Percentiles rank a stretch among this genome's conserved stretches.
Evolutionary conservation across 2,797 vertebrate genomes (phyloP).

Genomic region (Rachycentron canadum): DNA sequence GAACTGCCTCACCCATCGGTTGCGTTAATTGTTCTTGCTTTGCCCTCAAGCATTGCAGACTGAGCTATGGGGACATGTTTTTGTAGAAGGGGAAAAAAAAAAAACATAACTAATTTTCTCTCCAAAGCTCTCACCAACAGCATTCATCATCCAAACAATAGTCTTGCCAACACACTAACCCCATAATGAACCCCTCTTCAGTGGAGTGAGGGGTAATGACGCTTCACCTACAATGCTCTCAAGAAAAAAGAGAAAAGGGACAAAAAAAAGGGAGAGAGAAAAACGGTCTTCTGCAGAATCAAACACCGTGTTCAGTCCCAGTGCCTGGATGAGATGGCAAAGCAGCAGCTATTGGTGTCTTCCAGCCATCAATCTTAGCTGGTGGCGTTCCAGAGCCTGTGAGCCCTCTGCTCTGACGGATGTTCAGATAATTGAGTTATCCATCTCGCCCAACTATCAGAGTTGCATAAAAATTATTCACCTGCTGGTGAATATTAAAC

Average conservation of each 20-base stretch:
- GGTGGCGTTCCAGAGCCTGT: constrained; percentile 92
- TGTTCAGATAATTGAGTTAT: constrained; percentile 99
- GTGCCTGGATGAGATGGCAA: constrained; percentile 95
- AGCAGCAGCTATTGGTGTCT: constrained; percentile 94
- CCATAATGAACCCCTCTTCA: constrained; percentile 98
- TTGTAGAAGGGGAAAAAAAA: constrained; percentile 81
- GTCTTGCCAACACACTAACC: constrained; percentile 98
- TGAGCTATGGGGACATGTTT: constrained; percentile 88
- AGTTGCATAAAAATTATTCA: constrained; percentile 99
- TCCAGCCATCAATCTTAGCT: constrained; percentile 96
- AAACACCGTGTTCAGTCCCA: constrained; percentile 94
- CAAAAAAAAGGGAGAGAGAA: constrained; percentile 61
- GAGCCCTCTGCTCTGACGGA: constrained; percentile 91
- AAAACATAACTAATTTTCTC: constrained; percentile 90
- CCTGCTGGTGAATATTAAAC: constrained; percentile 99
- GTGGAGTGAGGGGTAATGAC: constrained; percentile 99
- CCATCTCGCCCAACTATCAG: constrained; percentile 97
- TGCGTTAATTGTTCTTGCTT: constrained; percentile 83
- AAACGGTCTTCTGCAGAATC: constrained; percentile 75
- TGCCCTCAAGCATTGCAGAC: constrained; percentile 74
- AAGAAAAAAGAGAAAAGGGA: constrained; percentile 60
- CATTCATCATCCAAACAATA: constrained; percentile 99
- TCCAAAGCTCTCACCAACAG: constrained; percentile 87
- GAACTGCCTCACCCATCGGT: constrained; percentile 73
- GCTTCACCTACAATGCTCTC: constrained; percentile 93